Evolutionary conservation across 53 echinoderm and acorn worm species (phyloP).

Genomic region (Apostichopus leukothele): DNA sequence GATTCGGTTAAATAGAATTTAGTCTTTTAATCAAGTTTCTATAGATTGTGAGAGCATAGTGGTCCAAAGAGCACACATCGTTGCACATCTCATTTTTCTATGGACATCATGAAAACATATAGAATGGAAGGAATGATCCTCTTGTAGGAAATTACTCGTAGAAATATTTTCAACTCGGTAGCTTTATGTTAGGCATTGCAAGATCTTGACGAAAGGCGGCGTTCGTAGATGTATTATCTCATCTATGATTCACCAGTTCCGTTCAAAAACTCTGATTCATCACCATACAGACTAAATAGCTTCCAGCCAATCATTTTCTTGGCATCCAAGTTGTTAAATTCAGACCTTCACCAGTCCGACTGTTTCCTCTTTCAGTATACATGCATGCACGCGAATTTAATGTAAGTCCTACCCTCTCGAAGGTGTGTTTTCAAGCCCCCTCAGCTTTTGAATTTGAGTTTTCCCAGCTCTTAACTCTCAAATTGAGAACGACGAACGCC

Average conservation of each 20-base stretch:
- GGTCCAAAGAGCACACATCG: no score
- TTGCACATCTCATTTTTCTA: no score
- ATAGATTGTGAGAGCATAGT: no score
- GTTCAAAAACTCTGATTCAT: neutral
- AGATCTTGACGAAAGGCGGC: no score
- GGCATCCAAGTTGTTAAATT: neutral
- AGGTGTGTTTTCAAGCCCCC: neutral
- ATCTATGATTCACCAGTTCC: neutral
- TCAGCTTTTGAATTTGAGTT: neutral
- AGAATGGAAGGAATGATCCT: no score
- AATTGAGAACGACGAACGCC: neutral
- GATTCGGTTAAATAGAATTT: no score
- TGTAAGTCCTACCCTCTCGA: neutral
- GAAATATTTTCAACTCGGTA: no score
- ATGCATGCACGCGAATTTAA: neutral
- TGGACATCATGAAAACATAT: no score
- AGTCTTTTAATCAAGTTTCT: no score
- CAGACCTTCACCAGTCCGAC: neutral
- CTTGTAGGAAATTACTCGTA: no score
- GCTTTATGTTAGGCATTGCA: no score
- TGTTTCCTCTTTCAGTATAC: neutral
- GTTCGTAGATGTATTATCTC: no score
- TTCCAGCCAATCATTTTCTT: neutral
- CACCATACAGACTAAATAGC: neutral
- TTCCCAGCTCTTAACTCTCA: neutral